These are phyloP conservation scores for Philereme vetulata DNA, from an alignment of 2,888 invertebrate species.

Conservation along the genomic window DNA sequence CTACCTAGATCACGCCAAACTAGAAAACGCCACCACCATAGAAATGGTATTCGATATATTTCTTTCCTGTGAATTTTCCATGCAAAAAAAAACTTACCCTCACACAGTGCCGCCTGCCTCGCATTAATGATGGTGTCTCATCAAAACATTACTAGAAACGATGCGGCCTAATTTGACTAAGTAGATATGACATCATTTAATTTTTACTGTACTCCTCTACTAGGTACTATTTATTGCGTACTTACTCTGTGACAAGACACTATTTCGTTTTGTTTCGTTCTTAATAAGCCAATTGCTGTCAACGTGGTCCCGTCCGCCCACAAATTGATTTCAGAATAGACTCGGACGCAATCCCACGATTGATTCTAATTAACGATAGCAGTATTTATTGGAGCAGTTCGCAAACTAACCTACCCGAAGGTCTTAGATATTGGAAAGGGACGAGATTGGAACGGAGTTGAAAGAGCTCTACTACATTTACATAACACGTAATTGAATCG, in stretches of 20 bases:
- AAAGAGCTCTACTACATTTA: neutral
- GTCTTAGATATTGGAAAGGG: conserved; percentile 14
- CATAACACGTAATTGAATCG: too few species aligned
- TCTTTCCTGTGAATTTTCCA: too few species aligned
- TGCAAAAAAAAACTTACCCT: too few species aligned
- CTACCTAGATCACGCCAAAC: conserved; percentile 35
- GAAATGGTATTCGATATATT: neutral
- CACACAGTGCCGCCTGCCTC: too few species aligned
- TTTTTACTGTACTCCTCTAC: neutral
- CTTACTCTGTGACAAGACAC: conserved; percentile 33
- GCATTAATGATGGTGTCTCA: too few species aligned
- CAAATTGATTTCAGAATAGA: conserved; percentile 74
- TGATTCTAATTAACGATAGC: conserved; percentile 83
- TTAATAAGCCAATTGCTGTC: conserved; percentile 77
- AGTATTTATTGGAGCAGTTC: conserved; percentile 80
- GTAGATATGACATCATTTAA: neutral
- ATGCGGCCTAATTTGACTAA: neutral
- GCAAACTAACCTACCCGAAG: conserved; percentile 69
- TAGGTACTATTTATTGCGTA: neutral
- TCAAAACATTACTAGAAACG: neutral
- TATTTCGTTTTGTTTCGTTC: conserved; percentile 67
- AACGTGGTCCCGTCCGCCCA: conserved; percentile 63
- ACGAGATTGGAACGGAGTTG: conserved; percentile 14
- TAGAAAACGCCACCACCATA: conserved; percentile 36
- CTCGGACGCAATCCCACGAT: conserved; percentile 75